These are phyloP conservation scores for Asobara japonica DNA, from an alignment of 1,140 invertebrate genomes.

Conservation along the genomic window DNA sequence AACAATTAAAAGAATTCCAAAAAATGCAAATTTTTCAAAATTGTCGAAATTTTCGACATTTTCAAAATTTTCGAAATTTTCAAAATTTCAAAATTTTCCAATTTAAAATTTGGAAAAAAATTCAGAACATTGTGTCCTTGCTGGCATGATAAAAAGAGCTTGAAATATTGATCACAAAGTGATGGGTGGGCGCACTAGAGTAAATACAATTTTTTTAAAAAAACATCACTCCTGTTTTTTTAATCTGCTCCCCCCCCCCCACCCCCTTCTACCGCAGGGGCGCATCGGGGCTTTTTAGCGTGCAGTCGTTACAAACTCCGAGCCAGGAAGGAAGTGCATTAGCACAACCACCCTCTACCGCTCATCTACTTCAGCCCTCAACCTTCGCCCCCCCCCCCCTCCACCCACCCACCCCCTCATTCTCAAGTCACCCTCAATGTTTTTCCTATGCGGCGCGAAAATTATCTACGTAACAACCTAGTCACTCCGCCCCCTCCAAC, in stretches of 20 bases:
- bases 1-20: too few relatives aligned
- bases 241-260: not conserved
- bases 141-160: too few relatives aligned
- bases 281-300: constrained; percentile 33
- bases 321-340: constrained; percentile 41
- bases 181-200: not conserved
- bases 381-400: not conserved
- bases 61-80: too few relatives aligned
- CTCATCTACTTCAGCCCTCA: constrained; percentile 34
- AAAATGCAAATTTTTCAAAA: too few relatives aligned
- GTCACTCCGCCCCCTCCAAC: not conserved
- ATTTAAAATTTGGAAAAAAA: too few relatives aligned
- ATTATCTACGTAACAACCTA: constrained; percentile 24
- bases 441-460: constrained; percentile 25
- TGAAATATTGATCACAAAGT: constrained; percentile 21
- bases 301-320: constrained; percentile 33
- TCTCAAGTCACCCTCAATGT: constrained; percentile 26
- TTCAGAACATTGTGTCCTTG: too few relatives aligned
- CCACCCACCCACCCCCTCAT: not conserved
- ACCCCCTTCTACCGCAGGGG: too few relatives aligned
- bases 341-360: constrained; percentile 36
- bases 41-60: too few relatives aligned
- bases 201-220: constrained; percentile 32
- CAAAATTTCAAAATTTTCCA: too few relatives aligned
- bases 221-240: constrained; percentile 20